Evolutionary conservation across 1,140 invertebrate species (phyloP), one percentile per base, ranked within the genome.

Genomic region (Geopemphigus sp.): DNA sequence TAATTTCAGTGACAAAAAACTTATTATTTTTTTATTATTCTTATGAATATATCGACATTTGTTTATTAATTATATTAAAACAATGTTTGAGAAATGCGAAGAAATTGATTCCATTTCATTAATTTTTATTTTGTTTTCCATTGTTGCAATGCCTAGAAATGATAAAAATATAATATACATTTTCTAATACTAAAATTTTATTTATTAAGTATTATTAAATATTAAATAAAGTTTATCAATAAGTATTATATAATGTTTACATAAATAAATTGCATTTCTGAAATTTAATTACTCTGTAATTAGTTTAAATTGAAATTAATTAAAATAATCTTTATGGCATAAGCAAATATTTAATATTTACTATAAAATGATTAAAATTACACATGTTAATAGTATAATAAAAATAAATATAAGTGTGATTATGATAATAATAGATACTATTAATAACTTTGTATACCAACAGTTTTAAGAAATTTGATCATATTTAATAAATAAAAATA

Each of bases 131-230:
- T 57, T 74, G 72, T 57, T 74, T 74, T 22, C 72, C 54, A 59
- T 74, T 59, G 54, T 74, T 74, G 53, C 72, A 59, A 19, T 74
- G 72, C 72, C 72, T 74, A 74, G 54, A 74, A 74, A 74, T 74
- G 19, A 74, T 45, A 74, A 74, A 54, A 74, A 74, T 57, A 74
- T 39, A 39, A 39, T 39, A 39, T 39, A 39, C 54, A 74, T 59
- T 74, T 57, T 74, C 1, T 19, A 59, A 45, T 45, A 57, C 59
- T 59, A 74, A 39, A 39, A 24, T 22, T 39, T 8, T 32, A 59
- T 74, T 74, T 74, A 74, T 74, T 56, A 39, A 74, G 32, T 22
- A 57, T 74, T 74, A 57, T 54, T 72, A 22, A 57, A 45, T 45
- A 59, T 39, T 59, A 74, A 12, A 59, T 39, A 39, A 56, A 74